A percentile compares a stretch with the other conserved stretches of the same genome.
Evolutionary conservation across 1,140 invertebrate species (phyloP).

Genomic region (Cataglyphis hispanica): DNA sequence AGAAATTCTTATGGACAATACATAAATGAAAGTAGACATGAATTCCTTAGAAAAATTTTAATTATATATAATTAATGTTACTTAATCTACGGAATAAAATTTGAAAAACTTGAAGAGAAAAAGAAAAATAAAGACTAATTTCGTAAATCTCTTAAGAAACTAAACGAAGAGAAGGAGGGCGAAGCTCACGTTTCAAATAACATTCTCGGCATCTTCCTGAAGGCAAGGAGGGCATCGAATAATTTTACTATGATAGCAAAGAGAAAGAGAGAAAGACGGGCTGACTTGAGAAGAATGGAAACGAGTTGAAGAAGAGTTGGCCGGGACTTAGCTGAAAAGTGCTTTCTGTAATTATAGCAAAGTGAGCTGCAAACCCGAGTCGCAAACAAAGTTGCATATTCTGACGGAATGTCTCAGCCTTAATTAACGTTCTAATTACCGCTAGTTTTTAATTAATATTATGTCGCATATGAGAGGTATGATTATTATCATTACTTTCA

Average conservation of each 20-base stretch:
- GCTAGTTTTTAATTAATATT: slow-evolving; percentile 60
- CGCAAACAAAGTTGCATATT: slow-evolving; percentile 44
- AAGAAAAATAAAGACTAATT: neutral
- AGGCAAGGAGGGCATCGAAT: slow-evolving; percentile 36
- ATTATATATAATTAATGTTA: slow-evolving; percentile 8
- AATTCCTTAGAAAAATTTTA: neutral
- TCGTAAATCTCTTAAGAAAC: slow-evolving; percentile 32
- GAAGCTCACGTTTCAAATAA: slow-evolving; percentile 35
- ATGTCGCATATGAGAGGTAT: neutral
- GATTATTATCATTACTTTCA: neutral
- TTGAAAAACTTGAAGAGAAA: slow-evolving; percentile 13
- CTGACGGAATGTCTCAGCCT: slow-evolving; percentile 25
- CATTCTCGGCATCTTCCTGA: slow-evolving; percentile 20
- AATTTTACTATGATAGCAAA: slow-evolving; percentile 41
- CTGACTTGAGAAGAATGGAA: slow-evolving; percentile 43
- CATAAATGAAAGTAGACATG: neutral
- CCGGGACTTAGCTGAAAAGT: slow-evolving; percentile 47
- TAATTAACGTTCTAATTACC: slow-evolving; percentile 61
- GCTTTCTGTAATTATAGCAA: slow-evolving; percentile 59
- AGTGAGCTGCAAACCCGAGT: slow-evolving; percentile 41
- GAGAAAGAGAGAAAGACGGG: neutral
- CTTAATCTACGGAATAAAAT: slow-evolving; percentile 14
- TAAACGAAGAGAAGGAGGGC: slow-evolving; percentile 5
- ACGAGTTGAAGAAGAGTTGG: slow-evolving; percentile 51
- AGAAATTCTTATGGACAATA: neutral